Base-by-base conservation (phyloP, 2,888 invertebrate genomes). In the Chrysotoxum bicinctum region DNA sequence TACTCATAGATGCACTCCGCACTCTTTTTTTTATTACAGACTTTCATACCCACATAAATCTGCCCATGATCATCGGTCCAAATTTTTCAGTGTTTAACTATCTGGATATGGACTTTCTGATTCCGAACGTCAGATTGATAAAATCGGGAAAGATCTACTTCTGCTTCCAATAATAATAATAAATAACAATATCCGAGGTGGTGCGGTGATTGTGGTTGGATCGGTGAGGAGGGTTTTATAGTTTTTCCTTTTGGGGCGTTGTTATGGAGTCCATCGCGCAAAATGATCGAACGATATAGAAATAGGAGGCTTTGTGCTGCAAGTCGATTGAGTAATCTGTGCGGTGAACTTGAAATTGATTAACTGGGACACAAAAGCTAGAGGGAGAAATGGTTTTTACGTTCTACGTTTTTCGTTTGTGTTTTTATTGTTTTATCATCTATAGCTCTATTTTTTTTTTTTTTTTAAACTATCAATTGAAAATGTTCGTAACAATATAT, bases 311-410 rank as follows among this genome's bases (percentile, higher is more conserved):
- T 23, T 50, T 50, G 21, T 50, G 50, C 23, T 56, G 45, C 68
- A 72, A 83, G 79, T 74, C 84, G 84, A 84, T 84, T 84, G 80
- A 84, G 84, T 80, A 84, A 84, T 84, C 70, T 79, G 70, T 75
- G 75, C 79, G 75, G 43, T 84, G 84, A 84, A 84, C 84, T 84
- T 84, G 84, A 84, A 83, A 80, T 80, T 84, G 80, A 84, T 84
- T 79, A 84, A 84, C 84, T 84, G 75, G 84, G 68, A 84, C 84
- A 75, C 52, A 32, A 56, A 9, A 12, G 58, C 68, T 14, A 21
- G 58, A 79, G 79, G 40, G 74, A 45, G 23, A 37, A 32, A 14
- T 30, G 40, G 2, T 10, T 35, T 43, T 45, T 48, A 2, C n/a
- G n/a, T 2, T 30, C 30, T 9, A 8, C 9, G 19, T 45, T 45